Base-by-base conservation (phyloP, 37 sponge, comb jelly and placozoan genomes). In the Cliona cf. orientalis region DNA sequence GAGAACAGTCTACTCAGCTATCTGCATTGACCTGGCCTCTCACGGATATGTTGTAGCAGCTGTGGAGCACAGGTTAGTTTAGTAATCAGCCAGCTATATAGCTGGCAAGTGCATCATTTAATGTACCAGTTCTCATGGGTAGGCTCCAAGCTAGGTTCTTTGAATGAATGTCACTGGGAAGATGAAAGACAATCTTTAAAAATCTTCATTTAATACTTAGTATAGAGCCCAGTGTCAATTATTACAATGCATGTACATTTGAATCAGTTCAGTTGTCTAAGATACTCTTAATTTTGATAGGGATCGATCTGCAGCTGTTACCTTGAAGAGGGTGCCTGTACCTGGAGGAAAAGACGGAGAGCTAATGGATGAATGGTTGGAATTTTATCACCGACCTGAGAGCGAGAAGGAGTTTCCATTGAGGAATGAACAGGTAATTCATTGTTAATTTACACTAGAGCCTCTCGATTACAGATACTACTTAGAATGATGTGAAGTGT, bases 21-120 rank as follows among this genome's bases (percentile, higher is more conserved):
- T 93, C 19, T 74, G 66, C 29, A 89, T 86, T 85, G 93, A 93
- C 68, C 73, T 93, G 37, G 93, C 93, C 25, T 93, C 93, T 22
- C 86, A 88, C 40, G 93, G 93, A 59, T 93, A 85, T 75, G 63
- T 93, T 4, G 90, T 89, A 42, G 93, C 90, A 1, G 35, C 82
- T 29, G 79, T 93, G 44, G 93, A 93, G 40, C 93, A 93, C 86
- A 91, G 82, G 91, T 91, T 53, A 36, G 55, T 49, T 19, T 17
- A 49, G 11, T n/a, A n/a, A n/a, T n/a, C n/a, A n/a, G n/a, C n/a
- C n/a, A n/a, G n/a, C n/a, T n/a, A n/a, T n/a, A n/a, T n/a, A n/a
- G n/a, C n/a, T n/a, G n/a, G n/a, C n/a, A n/a, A n/a, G n/a, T n/a
- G n/a, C n/a, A n/a, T n/a, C n/a, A n/a, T n/a, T n/a, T n/a, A n/a